Percentiles rank a stretch among this genome's conserved stretches.
phyloP scores from a whole-genome alignment of 1,140 invertebrate species.

The Rhynchophorus ferrugineus region DNA sequence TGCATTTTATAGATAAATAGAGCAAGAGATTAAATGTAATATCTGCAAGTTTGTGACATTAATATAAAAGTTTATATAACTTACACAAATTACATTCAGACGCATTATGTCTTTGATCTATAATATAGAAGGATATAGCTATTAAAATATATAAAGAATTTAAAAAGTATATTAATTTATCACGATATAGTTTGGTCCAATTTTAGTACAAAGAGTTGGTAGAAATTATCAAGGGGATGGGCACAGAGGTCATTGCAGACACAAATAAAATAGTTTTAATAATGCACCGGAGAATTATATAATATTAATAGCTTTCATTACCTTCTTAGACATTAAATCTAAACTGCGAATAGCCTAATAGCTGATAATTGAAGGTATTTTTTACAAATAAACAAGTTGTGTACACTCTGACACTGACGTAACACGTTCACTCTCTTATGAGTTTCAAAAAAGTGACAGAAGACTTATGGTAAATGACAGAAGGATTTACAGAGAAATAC shows the following conservation, averaged over 20 bases:
- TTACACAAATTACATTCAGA: no score
- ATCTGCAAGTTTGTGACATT: slow-evolving; percentile 2
- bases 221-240: slow-evolving; percentile 20
- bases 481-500: no score
- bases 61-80: not conserved
- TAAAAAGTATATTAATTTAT: not conserved
- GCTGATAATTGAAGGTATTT: slow-evolving; percentile 3
- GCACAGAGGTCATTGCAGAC: slow-evolving; percentile 18
- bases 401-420: slow-evolving; percentile 10
- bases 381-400: slow-evolving; percentile 15
- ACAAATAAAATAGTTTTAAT: no score
- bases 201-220: slow-evolving; percentile 10
- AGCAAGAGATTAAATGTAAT: not conserved
- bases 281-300: no score
- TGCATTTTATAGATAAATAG: not conserved
- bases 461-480: no score
- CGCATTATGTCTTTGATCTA: no score
- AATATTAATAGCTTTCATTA: no score
- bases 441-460: slow-evolving; percentile 2
- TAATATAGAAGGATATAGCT: no score
- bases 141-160: no score
- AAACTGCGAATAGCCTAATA: not conserved
- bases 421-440: slow-evolving; percentile 14
- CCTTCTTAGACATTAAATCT: not conserved
- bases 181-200: not conserved